Evolutionary conservation across 2,888 invertebrate genomes (phyloP).

Genomic region (Sinohyriopsis cumingii): DNA sequence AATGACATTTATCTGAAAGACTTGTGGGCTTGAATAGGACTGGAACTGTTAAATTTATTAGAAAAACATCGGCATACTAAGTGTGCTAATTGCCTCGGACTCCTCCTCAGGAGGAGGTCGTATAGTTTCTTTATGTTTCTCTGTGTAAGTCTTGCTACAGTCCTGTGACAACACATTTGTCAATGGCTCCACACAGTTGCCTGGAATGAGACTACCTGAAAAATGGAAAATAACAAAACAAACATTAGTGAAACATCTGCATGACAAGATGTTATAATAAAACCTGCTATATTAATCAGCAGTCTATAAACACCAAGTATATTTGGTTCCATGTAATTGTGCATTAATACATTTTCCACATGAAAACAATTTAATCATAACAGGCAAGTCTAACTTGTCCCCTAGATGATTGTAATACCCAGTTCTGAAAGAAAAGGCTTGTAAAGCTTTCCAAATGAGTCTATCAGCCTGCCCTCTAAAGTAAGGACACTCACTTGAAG

Average conservation of each 20-base stretch:
- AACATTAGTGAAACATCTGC: not conserved
- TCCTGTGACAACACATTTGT: slow-evolving; percentile 59
- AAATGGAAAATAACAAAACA: slow-evolving; percentile 8
- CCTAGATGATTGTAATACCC: no score
- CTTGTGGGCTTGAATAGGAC: not conserved
- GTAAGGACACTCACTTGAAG: no score
- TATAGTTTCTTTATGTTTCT: slow-evolving; percentile 42
- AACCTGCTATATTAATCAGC: no score
- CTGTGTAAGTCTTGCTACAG: slow-evolving; percentile 54
- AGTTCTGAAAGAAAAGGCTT: no score
- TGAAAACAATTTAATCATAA: no score
- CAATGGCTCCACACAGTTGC: slow-evolving; percentile 61
- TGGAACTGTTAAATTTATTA: slow-evolving; percentile 8
- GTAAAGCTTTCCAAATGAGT: no score
- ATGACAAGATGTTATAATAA: no score
- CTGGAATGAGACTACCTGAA: slow-evolving; percentile 71
- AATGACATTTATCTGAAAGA: slow-evolving; percentile 18
- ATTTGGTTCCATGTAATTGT: no score
- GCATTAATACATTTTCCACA: no score
- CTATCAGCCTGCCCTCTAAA: no score
- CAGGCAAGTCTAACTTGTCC: no score
- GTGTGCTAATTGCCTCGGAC: slow-evolving; percentile 19
- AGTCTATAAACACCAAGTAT: no score
- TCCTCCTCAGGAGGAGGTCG: slow-evolving; percentile 42
- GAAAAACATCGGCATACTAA: slow-evolving; percentile 60